Evolutionary conservation across 2,797 vertebrate genomes (phyloP), one percentile per base, ranked within the genome.

Genomic region (Mus spretus): DNA sequence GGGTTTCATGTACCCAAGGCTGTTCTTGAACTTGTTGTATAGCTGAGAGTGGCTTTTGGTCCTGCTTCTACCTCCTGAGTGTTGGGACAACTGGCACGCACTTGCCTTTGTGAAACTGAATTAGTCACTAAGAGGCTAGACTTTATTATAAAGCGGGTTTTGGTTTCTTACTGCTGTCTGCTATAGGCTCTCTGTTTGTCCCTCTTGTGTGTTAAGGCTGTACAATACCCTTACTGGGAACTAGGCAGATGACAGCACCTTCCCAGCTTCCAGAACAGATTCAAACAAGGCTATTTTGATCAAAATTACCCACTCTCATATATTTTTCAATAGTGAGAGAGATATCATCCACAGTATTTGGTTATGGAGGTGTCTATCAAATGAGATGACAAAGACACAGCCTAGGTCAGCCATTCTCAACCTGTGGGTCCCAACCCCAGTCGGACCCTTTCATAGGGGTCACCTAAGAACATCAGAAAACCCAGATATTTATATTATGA

Each of bases 31-130:
- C 53, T 74, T 74, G 26, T 26, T 75, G 15, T 75, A 37, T 59
- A 75, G n/a, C 53, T 6, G 10, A 74, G 53, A 28, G 31, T 34
- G 72, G 20, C n/a, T 4, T 70, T n/a, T 40, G 34, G 37, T 20
- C 53, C 50, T 14, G 53, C 11, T 59, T 77, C 55, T 44, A 0
- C 13, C 26, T 44, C 70, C 37, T 6, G n/a, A 44, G 37, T 22
- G 26, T n/a, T 44, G 37, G 26, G 3, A 44, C 8, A 5, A 34
- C 6, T 34, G 24, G 6, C n/a, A 11, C 1, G 0, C 37, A 20
- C 75, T 86, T 53, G 61, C 53, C 24, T 55, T 80, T n/a, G 40
- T 28, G n/a, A 55, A 47, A 57, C 47, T 57, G 28, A 26, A 83
- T 84, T 89, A 37, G 59, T 37, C 75, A 63, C 40, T 59, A 40